Evolutionary conservation across 2,888 invertebrate genomes (phyloP).

Genomic region (Lathronympha strigana): DNA sequence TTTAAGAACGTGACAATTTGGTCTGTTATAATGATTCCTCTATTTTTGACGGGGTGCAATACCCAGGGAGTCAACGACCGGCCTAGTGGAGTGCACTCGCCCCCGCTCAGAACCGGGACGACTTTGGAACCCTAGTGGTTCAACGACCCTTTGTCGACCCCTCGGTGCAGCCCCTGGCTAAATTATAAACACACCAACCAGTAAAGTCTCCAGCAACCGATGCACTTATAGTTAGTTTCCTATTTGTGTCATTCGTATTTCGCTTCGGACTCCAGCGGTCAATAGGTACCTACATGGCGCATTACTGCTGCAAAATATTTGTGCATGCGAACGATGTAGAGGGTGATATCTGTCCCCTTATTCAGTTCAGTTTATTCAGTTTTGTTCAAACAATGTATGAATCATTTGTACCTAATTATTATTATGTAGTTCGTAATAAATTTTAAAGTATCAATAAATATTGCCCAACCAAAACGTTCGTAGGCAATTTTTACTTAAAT

Average conservation of each 20-base stretch:
- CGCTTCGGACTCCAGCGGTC: background rate
- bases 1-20: background rate
- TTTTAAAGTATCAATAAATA: too few relatives aligned
- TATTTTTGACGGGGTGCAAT: slow-evolving; percentile 57
- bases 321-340: too few relatives aligned
- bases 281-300: background rate
- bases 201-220: slow-evolving; percentile 41
- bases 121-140: slow-evolving; percentile 73
- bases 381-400: too few relatives aligned
- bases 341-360: too few relatives aligned
- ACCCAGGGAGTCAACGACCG: slow-evolving; percentile 76
- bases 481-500: too few relatives aligned
- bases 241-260: background rate
- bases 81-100: slow-evolving; percentile 66
- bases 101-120: slow-evolving; percentile 64
- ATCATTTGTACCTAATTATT: too few relatives aligned
- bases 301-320: too few relatives aligned
- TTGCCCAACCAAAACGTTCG: too few relatives aligned
- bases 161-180: slow-evolving; percentile 61
- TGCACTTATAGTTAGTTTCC: background rate
- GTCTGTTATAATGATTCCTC: background rate
- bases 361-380: too few relatives aligned
- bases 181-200: slow-evolving; percentile 57
- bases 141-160: slow-evolving; percentile 73
- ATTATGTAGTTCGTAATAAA: too few relatives aligned